Conservation (phyloP, 1,140 invertebrate genomes). For the Ooceraea biroi region DNA sequence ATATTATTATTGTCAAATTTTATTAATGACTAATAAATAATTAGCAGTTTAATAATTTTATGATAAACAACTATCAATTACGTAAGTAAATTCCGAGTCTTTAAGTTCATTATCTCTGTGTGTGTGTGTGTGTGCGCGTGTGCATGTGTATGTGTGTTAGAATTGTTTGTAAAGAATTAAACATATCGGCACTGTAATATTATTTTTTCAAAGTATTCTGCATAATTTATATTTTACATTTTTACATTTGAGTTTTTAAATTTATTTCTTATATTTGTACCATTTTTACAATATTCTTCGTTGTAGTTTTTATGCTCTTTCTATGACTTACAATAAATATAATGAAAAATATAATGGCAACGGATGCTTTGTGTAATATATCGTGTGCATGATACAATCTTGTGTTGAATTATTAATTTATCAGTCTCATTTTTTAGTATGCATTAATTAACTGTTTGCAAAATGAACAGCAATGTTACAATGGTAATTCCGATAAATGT, state of each 20-base stretch:
- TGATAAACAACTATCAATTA: background rate
- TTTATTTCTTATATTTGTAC: background rate
- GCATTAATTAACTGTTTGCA: conserved; percentile 38
- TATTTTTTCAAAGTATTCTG: background rate
- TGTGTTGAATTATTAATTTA: conserved; percentile 8
- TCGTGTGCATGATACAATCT: background rate
- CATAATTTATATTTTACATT: background rate
- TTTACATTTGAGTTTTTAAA: background rate
- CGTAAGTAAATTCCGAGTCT: background rate
- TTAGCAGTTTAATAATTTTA: background rate
- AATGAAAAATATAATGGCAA: background rate
- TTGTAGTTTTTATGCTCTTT: too few relatives aligned
- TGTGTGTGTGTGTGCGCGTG: too few relatives aligned
- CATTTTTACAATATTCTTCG: background rate
- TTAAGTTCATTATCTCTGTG: background rate
- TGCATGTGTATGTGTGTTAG: background rate
- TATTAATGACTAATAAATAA: background rate
- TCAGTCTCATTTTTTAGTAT: background rate
- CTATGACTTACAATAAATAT: background rate
- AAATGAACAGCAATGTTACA: conserved; percentile 13
- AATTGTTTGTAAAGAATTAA: background rate
- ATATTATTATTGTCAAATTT: background rate
- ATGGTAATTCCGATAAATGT: conserved; percentile 25
- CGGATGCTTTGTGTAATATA: background rate
- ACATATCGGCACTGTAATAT: background rate